A percentile compares a stretch with the other conserved stretches of the same genome.
Conservation (phyloP, 2,113 vertebrate species). For the Glaucomys volans region DNA sequence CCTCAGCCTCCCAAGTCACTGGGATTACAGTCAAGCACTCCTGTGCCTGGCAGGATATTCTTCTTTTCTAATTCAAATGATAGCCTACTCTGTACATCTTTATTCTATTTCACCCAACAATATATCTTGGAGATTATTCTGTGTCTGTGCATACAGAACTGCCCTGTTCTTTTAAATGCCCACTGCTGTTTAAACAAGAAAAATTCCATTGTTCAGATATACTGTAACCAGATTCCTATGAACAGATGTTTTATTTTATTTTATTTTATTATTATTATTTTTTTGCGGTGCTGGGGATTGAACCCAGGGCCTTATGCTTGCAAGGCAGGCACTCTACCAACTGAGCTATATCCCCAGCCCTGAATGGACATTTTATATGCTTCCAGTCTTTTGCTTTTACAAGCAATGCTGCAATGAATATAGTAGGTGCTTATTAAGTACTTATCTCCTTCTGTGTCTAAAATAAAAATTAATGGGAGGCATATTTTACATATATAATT, state of each 20-base stretch:
- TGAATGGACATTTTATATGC: not conserved
- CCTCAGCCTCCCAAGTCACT: too few species aligned
- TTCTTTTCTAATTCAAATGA: not conserved
- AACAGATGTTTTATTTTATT: too few species aligned
- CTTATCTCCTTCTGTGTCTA: not conserved
- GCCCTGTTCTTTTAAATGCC: not conserved
- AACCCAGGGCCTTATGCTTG: too few species aligned
- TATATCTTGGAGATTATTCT: constrained; percentile 1
- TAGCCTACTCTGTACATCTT: not conserved
- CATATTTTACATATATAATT: not conserved
- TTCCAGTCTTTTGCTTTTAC: not conserved
- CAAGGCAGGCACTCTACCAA: too few species aligned
- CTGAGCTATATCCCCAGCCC: too few species aligned
- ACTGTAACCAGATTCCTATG: not conserved
- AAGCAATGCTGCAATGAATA: not conserved
- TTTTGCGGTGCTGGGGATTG: too few species aligned
- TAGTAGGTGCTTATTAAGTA: not conserved
- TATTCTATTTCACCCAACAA: not conserved
- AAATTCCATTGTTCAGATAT: not conserved
- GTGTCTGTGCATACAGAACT: not conserved
- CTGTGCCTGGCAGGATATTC: not conserved
- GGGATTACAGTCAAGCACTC: too few species aligned
- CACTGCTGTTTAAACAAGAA: not conserved
- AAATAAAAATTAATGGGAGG: not conserved
- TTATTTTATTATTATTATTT: too few species aligned